phyloP scores from a whole-genome alignment of 2,113 vertebrate species.

The Mormyrus iriodes region DNA sequence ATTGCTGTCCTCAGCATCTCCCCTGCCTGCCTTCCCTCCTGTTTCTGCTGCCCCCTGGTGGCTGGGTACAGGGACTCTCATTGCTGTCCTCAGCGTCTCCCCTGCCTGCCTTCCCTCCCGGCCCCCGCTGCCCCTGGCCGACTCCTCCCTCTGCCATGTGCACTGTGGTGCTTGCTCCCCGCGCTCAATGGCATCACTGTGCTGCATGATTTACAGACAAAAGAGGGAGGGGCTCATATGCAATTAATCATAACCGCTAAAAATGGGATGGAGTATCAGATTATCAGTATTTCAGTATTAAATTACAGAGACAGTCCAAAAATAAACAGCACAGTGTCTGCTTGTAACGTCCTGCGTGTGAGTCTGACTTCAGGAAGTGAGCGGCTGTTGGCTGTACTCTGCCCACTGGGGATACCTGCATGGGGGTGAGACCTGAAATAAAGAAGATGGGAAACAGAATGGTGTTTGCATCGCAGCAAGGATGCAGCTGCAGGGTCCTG shows the following conservation, averaged over 20 bases:
- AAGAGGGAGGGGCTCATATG: neutral
- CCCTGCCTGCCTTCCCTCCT: slow-evolving; percentile 32
- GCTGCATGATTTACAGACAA: neutral
- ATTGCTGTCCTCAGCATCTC: slow-evolving; percentile 32
- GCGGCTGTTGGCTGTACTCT: neutral
- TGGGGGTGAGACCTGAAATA: neutral
- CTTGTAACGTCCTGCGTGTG: neutral
- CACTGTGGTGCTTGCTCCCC: too few relatives aligned
- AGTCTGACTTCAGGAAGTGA: neutral
- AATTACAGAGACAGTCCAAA: neutral
- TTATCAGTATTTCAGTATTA: neutral
- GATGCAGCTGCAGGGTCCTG: neutral
- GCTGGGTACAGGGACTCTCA: slow-evolving; percentile 30
- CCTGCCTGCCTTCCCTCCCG: slow-evolving; percentile 30
- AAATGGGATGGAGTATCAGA: neutral
- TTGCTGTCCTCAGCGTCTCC: slow-evolving; percentile 31
- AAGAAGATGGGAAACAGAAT: neutral
- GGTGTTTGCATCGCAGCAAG: neutral
- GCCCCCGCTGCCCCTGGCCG: slow-evolving; percentile 33
- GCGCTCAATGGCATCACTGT: too few relatives aligned
- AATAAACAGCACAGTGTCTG: neutral
- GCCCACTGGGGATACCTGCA: neutral
- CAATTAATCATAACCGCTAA: neutral
- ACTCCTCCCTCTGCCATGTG: slow-evolving; percentile 40
- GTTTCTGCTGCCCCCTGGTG: slow-evolving; percentile 19